These are phyloP conservation scores for Dryobotodes eremita DNA, from an alignment of 2,888 invertebrate genomes.

Conservation along the genomic window DNA sequence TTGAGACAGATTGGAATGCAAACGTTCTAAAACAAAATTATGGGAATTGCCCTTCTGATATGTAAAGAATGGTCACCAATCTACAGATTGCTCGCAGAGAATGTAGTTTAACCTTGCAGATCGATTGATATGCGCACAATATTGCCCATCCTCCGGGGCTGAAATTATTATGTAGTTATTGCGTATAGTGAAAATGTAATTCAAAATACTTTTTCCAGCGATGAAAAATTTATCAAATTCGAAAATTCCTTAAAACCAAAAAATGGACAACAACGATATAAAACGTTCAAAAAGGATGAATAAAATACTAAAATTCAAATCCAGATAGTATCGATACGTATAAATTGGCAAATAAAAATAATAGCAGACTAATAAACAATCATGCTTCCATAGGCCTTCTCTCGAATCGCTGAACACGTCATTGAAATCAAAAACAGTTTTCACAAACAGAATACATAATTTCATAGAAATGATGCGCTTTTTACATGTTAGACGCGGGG, in stretches of 20 bases:
- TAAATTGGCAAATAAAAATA: slow-evolving; percentile 35
- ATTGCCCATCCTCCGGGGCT: too few species aligned
- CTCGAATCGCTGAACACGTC: not conserved
- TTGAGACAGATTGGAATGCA: too few species aligned
- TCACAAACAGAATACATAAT: slow-evolving; percentile 23
- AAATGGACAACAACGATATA: not conserved
- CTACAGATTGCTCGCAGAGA: too few species aligned
- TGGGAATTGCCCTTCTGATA: too few species aligned
- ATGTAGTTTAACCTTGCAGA: too few species aligned
- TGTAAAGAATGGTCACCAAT: too few species aligned
- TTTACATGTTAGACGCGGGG: not conserved
- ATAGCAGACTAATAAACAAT: slow-evolving; percentile 33
- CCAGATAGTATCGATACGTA: not conserved
- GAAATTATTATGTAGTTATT: not conserved
- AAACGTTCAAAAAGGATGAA: slow-evolving; percentile 13
- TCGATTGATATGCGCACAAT: too few species aligned
- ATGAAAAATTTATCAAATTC: not conserved
- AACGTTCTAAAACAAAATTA: too few species aligned
- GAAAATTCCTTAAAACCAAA: not conserved
- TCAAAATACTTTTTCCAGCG: not conserved
- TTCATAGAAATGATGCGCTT: not conserved
- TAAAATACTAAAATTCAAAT: slow-evolving; percentile 15
- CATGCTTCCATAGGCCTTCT: slow-evolving; percentile 6
- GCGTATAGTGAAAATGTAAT: not conserved
- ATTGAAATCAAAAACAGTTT: not conserved